Conservation (phyloP, 2,113 vertebrate genomes). For the Psittacara wagleri region DNA sequence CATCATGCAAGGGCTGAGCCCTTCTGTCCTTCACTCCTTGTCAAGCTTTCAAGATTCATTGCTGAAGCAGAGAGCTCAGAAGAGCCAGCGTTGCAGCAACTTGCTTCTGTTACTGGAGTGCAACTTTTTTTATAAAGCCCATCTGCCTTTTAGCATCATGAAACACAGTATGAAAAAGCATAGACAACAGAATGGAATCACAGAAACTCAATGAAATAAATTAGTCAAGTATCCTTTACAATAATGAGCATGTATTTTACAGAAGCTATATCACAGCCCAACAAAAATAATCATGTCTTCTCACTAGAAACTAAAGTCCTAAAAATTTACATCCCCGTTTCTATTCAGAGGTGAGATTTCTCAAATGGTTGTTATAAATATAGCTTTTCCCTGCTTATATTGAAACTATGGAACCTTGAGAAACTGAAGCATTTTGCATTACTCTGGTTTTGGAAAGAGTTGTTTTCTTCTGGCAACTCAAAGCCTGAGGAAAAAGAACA, state of each 20-base stretch:
- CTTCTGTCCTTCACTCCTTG: background rate
- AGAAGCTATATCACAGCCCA: background rate
- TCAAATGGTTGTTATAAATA: background rate
- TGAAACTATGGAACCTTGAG: background rate
- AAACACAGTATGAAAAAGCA: background rate
- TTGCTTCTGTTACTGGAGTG: background rate
- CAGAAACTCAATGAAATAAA: background rate
- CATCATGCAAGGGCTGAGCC: background rate
- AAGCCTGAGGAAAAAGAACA: background rate
- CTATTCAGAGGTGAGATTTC: background rate
- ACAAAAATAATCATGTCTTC: background rate
- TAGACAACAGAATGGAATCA: background rate
- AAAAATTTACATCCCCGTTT: background rate
- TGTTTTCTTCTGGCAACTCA: background rate
- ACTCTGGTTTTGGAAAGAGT: background rate
- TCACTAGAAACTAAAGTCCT: background rate
- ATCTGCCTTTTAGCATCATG: background rate
- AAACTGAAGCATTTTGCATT: background rate
- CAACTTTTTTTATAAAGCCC: background rate
- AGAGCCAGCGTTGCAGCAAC: accelerated
- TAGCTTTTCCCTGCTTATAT: background rate
- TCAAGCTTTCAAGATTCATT: background rate
- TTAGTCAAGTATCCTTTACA: background rate
- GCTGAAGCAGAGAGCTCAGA: background rate
- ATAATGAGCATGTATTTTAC: background rate